phyloP scores from a whole-genome alignment of 2,888 invertebrate genomes.

The Drepanosiphum platanoidis region DNA sequence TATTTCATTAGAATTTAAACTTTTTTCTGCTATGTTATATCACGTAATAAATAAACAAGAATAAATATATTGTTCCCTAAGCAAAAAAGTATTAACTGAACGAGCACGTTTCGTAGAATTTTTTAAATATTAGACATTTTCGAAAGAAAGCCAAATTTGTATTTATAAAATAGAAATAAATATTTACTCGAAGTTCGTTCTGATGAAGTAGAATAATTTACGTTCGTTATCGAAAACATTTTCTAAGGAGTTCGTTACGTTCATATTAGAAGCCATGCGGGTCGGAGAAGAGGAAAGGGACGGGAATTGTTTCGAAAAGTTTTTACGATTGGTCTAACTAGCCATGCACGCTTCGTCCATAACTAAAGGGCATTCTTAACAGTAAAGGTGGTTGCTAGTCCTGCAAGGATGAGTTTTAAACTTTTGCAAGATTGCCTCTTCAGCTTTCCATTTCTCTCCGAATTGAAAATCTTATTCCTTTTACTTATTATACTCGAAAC shows the following conservation, averaged over 20 bases:
- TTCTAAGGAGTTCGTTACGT: conserved; percentile 26
- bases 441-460: neutral
- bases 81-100: neutral
- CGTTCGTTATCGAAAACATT: conserved; percentile 44
- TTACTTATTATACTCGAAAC: neutral
- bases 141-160: neutral
- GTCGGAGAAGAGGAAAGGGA: neutral
- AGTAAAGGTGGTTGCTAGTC: neutral
- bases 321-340: conserved; percentile 46
- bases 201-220: conserved; percentile 26
- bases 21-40: too few relatives aligned
- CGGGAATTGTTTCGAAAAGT: conserved; percentile 24
- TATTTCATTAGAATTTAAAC: too few relatives aligned
- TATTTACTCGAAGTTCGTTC: conserved; percentile 4
- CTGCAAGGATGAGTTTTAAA: conserved; percentile 29
- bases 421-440: conserved; percentile 13
- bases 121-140: neutral
- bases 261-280: neutral
- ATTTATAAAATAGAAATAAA: conserved; percentile 1
- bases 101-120: neutral
- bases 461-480: neutral
- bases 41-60: neutral
- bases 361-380: conserved; percentile 38
- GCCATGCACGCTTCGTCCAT: neutral
- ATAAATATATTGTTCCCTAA: neutral